Conservation (phyloP, 2,888 invertebrate species). For the Drosophila crucigera region DNA sequence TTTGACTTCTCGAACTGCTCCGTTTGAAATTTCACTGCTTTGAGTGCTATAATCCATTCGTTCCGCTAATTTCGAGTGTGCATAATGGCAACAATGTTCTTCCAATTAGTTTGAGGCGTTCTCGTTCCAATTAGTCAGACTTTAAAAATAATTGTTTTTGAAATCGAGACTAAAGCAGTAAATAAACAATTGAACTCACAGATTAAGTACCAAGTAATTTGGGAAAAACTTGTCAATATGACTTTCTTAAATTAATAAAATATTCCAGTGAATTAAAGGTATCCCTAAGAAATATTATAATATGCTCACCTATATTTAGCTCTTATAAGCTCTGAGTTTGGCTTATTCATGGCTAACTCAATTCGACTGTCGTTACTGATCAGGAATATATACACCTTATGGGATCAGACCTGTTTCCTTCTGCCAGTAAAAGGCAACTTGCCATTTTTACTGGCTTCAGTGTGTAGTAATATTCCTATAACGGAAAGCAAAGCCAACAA, state of each 20-base stretch:
- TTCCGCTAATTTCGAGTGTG: conserved; percentile 5
- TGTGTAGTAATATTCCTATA: not conserved
- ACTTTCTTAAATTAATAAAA: not conserved
- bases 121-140: not conserved
- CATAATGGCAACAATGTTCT: conserved; percentile 1
- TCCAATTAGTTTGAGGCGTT: conserved; percentile 4
- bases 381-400: not conserved
- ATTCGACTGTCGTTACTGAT: too few relatives aligned
- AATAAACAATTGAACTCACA: not conserved
- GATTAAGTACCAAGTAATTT: not conserved
- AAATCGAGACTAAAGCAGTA: not conserved
- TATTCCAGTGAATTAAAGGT: not conserved
- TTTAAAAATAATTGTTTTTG: not conserved
- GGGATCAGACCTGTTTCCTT: not conserved
- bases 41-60: conserved; percentile 28
- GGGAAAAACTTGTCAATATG: not conserved
- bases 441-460: not conserved
- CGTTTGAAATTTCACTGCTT: conserved; percentile 4
- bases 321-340: not conserved
- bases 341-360: not conserved
- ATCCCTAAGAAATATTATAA: not conserved
- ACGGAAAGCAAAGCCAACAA: not conserved
- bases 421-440: not conserved
- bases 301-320: not conserved
- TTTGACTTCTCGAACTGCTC: not conserved